A percentile compares a stretch with the other conserved stretches of the same genome.
phyloP scores from a whole-genome alignment of 1,140 invertebrate genomes.

The Drosophila sucinea region DNA sequence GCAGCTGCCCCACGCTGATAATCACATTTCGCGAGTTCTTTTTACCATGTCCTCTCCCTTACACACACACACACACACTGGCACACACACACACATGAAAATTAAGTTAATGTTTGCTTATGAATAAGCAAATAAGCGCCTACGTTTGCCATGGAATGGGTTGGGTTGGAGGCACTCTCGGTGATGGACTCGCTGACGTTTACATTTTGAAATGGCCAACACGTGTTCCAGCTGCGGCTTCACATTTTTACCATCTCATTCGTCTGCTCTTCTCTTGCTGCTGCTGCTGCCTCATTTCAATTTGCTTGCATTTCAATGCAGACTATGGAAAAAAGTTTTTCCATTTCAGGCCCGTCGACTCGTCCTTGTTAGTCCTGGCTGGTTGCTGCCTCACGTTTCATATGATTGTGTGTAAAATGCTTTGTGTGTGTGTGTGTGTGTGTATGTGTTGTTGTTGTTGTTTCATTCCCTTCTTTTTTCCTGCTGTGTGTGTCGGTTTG shows the following conservation, averaged over 20 bases:
- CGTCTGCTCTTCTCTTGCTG: background rate
- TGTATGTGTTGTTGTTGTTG: slow-evolving; percentile 9
- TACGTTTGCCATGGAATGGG: slow-evolving; percentile 35
- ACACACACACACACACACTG: background rate
- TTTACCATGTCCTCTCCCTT: slow-evolving; percentile 30
- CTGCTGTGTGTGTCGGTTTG: slow-evolving; percentile 28
- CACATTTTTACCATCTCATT: background rate
- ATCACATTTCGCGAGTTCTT: slow-evolving; percentile 76
- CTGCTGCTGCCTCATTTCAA: slow-evolving; percentile 59
- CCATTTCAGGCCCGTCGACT: slow-evolving; percentile 58
- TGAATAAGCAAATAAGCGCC: slow-evolving; percentile 82
- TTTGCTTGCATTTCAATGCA: slow-evolving; percentile 80
- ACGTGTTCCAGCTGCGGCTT: slow-evolving; percentile 53
- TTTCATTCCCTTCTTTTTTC: slow-evolving; percentile 17
- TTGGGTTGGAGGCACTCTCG: slow-evolving; percentile 7
- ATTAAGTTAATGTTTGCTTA: slow-evolving; percentile 83
- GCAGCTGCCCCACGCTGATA: slow-evolving; percentile 61
- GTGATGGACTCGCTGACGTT: slow-evolving; percentile 74
- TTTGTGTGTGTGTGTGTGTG: slow-evolving; percentile 37
- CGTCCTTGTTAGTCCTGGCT: slow-evolving; percentile 27
- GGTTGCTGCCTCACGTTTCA: slow-evolving; percentile 56
- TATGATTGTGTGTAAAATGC: slow-evolving; percentile 74
- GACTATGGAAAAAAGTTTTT: slow-evolving; percentile 62
- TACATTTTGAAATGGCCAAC: slow-evolving; percentile 81
- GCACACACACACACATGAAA: slow-evolving; percentile 55